Evolutionary conservation across 23 tunicate species (phyloP).

Genomic region (Trididemnum miniatum): DNA sequence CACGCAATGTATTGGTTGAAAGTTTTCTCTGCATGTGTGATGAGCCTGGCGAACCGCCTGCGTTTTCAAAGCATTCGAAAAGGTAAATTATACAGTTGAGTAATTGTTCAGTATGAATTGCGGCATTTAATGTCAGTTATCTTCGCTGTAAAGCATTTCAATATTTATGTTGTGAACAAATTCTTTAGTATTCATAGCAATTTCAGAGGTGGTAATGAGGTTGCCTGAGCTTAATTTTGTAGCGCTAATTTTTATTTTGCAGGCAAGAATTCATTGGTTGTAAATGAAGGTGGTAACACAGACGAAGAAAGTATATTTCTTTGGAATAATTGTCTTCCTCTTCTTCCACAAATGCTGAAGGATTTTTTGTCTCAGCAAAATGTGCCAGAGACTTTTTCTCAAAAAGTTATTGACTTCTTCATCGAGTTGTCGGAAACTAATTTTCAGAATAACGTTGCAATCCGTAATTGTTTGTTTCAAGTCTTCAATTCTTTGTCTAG

Average conservation of each 20-base stretch:
- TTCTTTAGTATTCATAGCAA: too few species aligned
- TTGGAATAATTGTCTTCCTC: constrained; percentile 1
- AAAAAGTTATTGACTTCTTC: background rate
- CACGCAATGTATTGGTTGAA: background rate
- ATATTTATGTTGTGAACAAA: too few species aligned
- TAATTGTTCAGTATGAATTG: too few species aligned
- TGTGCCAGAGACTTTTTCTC: background rate
- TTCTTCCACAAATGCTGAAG: background rate
- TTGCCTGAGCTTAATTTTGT: too few species aligned
- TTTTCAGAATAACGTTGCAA: background rate
- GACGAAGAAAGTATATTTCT: background rate
- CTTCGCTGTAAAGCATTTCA: too few species aligned
- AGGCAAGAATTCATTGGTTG: too few species aligned
- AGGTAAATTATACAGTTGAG: too few species aligned
- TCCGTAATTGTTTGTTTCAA: background rate
- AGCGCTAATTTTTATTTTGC: too few species aligned
- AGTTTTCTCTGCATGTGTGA: background rate
- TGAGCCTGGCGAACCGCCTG: background rate
- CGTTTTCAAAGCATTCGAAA: background rate
- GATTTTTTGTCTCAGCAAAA: background rate
- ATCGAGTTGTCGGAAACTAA: background rate
- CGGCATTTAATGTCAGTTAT: too few species aligned
- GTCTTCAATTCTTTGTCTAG: background rate
- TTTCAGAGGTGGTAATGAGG: too few species aligned
- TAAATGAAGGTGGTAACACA: too few species aligned